These are phyloP conservation scores for Xiphophorus birchmanni DNA, from an alignment of 2,797 vertebrate genomes.

Conservation along the genomic window DNA sequence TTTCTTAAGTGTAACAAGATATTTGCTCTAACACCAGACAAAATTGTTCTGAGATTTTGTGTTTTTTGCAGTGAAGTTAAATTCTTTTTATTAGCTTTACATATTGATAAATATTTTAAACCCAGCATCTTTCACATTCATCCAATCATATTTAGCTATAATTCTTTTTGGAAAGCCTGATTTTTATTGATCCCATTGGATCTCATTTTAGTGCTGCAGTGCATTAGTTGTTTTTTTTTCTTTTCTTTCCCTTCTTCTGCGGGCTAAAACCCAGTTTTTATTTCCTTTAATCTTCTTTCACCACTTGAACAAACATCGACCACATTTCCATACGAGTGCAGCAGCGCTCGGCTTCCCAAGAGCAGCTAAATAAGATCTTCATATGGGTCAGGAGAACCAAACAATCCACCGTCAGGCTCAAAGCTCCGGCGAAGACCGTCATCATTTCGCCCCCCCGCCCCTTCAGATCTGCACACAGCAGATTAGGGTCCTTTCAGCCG, in stretches of 20 bases:
- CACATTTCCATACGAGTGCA: conserved; percentile 4
- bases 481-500: conserved; percentile 65
- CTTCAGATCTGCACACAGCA: conserved; percentile 46
- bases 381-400: conserved; percentile 15
- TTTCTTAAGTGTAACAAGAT: too few species aligned
- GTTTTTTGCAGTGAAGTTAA: too few species aligned
- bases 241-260: not conserved
- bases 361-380: not conserved
- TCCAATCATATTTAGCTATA: not conserved
- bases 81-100: not conserved
- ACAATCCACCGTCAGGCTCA: conserved; percentile 12
- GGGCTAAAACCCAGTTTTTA: not conserved
- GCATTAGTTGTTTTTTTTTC: not conserved
- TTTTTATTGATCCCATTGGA: not conserved
- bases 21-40: too few species aligned
- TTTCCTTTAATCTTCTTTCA: conserved; percentile 1
- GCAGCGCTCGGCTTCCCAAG: conserved; percentile 3
- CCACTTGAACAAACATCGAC: conserved; percentile 6
- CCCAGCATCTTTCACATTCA: not conserved
- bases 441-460: conserved; percentile 34
- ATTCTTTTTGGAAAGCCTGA: not conserved
- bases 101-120: not conserved
- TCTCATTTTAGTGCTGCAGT: not conserved
- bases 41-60: too few species aligned
- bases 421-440: conserved; percentile 17